Base-by-base conservation (phyloP, 2,797 vertebrate species). In the Cercopithecus hamlyni region DNA sequence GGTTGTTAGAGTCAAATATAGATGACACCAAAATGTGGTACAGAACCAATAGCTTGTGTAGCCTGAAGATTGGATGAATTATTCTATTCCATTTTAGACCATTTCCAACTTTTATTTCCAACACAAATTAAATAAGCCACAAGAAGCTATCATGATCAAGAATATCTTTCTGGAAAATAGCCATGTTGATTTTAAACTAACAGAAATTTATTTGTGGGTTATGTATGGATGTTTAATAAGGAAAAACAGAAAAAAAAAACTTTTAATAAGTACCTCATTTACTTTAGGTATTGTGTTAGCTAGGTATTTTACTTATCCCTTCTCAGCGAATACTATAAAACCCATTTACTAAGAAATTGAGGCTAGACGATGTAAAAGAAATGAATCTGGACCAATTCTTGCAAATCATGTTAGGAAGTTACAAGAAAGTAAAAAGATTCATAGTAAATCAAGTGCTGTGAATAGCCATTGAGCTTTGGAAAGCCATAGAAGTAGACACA, bases 161-260 rank as follows among this genome's bases (percentile, higher is more conserved):
- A 82, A 93, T 50, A 73, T 88, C 72, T 90, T 93, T 87, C 48
- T 73, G 19, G 52, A 90, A 45, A 88, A 67, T 2, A 90, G 41
- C 27, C 39, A 61, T 30, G 50, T 39, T 70, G 85, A 94, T 92
- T 96, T 94, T 72, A 92, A 90, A 55, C 24, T 36, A 81, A 61
- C 20, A 70, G 36, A 82, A 90, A 90, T 92, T 61, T 41, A 97
- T 90, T 73, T 94, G 64, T n/a, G 8, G 43, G 14, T 39, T 90
- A 50, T 52, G 2, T 30, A 81, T 3, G 33, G 27, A 17, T 79
- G 24, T 15, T 43, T 64, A 88, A 83, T 57, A 73, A 72, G 33
- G 14, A 26, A 94, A 90, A 82, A 52, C 33, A 64, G 24, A 41
- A 79, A 93, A 43, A 43, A 43, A 14, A 52, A 79, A 94, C 87